Evolutionary conservation across 2,113 vertebrate genomes (phyloP).

Genomic region (Passer montanus): DNA sequence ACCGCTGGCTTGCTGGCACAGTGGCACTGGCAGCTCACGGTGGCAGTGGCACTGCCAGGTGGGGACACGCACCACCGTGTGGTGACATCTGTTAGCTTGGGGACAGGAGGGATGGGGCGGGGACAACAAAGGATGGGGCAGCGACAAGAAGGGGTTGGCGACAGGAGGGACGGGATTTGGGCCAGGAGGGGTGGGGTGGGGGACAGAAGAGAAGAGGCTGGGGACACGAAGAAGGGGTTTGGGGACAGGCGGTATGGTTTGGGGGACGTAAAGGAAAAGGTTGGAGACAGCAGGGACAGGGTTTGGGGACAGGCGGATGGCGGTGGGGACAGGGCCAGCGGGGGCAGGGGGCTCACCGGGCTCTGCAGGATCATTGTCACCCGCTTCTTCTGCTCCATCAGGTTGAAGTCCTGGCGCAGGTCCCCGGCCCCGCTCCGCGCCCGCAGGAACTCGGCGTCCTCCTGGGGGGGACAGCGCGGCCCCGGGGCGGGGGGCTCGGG

Average conservation of each 20-base stretch:
- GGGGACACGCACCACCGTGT: neutral
- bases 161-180: neutral
- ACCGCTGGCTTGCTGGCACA: accelerated
- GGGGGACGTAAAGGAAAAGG: neutral
- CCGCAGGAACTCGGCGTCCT: constrained; percentile 80
- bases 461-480: constrained; percentile 53
- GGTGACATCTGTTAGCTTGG: neutral
- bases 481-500: constrained; percentile 33
- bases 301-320: no score
- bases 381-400: constrained; percentile 88
- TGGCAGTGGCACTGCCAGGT: neutral
- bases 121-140: neutral
- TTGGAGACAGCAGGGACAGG: no score
- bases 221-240: neutral
- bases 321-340: neutral
- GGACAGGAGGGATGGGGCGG: neutral
- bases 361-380: constrained; percentile 95
- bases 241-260: accelerated
- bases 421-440: constrained; percentile 66
- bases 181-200: neutral
- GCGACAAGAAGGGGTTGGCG: neutral
- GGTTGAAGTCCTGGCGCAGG: constrained; percentile 83
- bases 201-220: accelerated
- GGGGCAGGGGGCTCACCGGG: constrained; percentile 72
- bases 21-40: neutral